Evolutionary conservation across 2,888 invertebrate genomes (phyloP).

Genomic region (Cerastis rubricosa): DNA sequence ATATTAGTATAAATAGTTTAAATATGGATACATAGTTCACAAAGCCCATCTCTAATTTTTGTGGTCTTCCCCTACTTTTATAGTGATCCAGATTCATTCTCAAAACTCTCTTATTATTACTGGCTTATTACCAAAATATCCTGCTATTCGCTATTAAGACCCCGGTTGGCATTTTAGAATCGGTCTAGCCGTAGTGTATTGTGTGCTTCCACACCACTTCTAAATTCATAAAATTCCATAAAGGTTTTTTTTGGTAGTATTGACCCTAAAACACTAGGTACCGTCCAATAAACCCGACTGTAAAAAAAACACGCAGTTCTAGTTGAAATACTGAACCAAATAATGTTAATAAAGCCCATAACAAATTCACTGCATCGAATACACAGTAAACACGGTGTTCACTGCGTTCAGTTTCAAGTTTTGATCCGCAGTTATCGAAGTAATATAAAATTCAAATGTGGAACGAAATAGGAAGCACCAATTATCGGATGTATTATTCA

Average conservation of each 20-base stretch:
- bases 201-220: background rate
- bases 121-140: background rate
- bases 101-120: background rate
- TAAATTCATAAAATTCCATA: background rate
- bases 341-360: slow-evolving; percentile 7
- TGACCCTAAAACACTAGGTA: background rate
- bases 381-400: slow-evolving; percentile 29
- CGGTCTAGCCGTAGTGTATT: background rate
- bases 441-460: slow-evolving; percentile 60
- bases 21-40: too few relatives aligned
- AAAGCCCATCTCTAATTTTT: too few relatives aligned
- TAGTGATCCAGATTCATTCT: background rate
- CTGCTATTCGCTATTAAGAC: background rate
- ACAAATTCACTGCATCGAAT: slow-evolving; percentile 19
- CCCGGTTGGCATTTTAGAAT: background rate
- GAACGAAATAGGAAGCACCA: slow-evolving; percentile 58
- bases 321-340: background rate
- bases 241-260: background rate
- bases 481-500: slow-evolving; percentile 63
- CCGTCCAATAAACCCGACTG: background rate
- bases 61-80: too few relatives aligned
- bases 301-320: background rate
- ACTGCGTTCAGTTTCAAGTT: slow-evolving; percentile 31
- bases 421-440: slow-evolving; percentile 42
- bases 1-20: too few relatives aligned